Percentiles rank a stretch among this genome's conserved stretches.
These are phyloP conservation scores for Cybosia mesomella DNA, from an alignment of 2,888 invertebrate species.

Conservation along the genomic window DNA sequence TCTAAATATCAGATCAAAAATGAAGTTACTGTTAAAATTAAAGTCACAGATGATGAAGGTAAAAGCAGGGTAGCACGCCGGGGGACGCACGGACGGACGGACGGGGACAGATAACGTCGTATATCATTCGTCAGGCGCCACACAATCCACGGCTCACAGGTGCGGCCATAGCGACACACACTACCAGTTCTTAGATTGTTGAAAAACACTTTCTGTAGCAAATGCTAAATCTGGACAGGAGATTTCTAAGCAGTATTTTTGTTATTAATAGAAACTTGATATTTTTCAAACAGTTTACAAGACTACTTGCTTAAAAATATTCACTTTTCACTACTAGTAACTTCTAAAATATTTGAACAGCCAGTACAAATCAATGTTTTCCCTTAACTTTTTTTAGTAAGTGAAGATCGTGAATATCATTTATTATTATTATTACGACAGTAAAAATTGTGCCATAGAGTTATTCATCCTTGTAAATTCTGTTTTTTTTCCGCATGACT, in stretches of 20 bases:
- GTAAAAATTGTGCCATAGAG: not conserved
- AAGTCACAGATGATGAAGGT: not conserved
- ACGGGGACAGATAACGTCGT: slow-evolving; percentile 6
- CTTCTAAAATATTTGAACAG: no score
- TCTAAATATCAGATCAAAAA: no score
- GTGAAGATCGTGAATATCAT: no score
- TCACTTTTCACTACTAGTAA: no score
- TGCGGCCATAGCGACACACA: not conserved
- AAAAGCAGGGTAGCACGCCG: not conserved
- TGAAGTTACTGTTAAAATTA: slow-evolving; percentile 1
- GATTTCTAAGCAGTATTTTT: not conserved
- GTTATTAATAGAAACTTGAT: not conserved
- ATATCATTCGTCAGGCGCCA: not conserved
- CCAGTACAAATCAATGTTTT: no score
- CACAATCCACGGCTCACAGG: not conserved
- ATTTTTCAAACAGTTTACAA: no score
- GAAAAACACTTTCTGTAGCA: not conserved
- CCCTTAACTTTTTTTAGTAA: not conserved
- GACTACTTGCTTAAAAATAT: no score
- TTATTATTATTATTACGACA: no score
- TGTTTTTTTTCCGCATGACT: not conserved
- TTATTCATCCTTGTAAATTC: not conserved
- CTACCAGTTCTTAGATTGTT: not conserved
- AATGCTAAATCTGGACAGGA: not conserved
- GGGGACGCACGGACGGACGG: not conserved